Evolutionary conservation across 2,888 invertebrate species (phyloP).

Genomic region (Baccha elongata): DNA sequence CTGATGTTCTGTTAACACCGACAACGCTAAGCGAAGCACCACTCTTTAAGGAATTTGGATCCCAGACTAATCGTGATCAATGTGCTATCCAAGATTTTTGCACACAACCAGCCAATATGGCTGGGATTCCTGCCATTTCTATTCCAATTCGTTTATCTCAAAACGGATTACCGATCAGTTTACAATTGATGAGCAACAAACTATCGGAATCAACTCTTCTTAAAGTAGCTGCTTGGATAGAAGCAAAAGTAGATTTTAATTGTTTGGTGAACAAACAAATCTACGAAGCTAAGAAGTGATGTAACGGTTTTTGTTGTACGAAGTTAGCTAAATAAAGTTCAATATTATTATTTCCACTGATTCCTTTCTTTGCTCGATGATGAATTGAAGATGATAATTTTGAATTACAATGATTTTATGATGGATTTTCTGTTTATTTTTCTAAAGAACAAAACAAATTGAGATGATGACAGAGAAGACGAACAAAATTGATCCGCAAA

Average conservation of each 20-base stretch:
- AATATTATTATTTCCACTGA: background rate
- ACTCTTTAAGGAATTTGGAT: slow-evolving; percentile 88
- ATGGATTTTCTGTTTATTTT: too few relatives aligned
- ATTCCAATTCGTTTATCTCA: slow-evolving; percentile 91
- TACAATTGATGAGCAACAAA: slow-evolving; percentile 93
- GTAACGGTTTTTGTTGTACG: background rate
- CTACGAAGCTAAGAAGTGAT: slow-evolving; percentile 74
- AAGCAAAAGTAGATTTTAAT: slow-evolving; percentile 85
- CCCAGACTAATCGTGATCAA: slow-evolving; percentile 92
- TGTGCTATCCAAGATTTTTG: slow-evolving; percentile 96
- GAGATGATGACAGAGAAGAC: too few relatives aligned
- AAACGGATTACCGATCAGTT: slow-evolving; percentile 90
- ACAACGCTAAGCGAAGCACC: slow-evolving; percentile 95
- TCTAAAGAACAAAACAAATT: too few relatives aligned
- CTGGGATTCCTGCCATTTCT: slow-evolving; percentile 95
- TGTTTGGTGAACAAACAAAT: slow-evolving; percentile 77
- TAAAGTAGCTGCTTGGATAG: slow-evolving; percentile 91
- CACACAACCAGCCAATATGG: slow-evolving; percentile 98
- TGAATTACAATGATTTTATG: too few relatives aligned
- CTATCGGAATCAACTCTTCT: slow-evolving; percentile 90
- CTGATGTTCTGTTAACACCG: slow-evolving; percentile 94
- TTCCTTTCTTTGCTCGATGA: too few relatives aligned
- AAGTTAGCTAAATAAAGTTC: too few relatives aligned
- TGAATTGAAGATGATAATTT: too few relatives aligned
- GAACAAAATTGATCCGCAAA: too few relatives aligned